phyloP scores from a whole-genome alignment of 2,888 invertebrate genomes.

The Quadriops clusia region DNA sequence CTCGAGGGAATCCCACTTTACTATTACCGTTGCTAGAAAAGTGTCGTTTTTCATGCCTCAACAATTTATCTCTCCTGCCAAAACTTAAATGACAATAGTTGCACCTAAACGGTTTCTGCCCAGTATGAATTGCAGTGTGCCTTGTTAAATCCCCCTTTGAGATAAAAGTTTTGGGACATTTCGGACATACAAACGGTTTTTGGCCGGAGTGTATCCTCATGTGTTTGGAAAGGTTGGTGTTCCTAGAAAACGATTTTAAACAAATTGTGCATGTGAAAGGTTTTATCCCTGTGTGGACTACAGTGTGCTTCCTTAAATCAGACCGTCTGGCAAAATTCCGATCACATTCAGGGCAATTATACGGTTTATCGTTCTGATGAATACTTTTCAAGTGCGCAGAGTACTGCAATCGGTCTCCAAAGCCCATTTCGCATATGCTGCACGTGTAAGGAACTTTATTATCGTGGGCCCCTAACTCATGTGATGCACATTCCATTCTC shows the following conservation, averaged over 20 bases:
- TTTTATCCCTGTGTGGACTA: constrained; percentile 65
- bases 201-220: constrained; percentile 59
- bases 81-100: constrained; percentile 54
- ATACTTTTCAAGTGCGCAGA: constrained; percentile 54
- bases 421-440: constrained; percentile 46
- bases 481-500: constrained; percentile 50
- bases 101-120: constrained; percentile 54
- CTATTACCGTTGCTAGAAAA: too few species aligned
- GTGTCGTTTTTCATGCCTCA: constrained; percentile 54
- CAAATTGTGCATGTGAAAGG: constrained; percentile 64
- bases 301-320: constrained; percentile 60
- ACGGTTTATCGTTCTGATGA: constrained; percentile 59
- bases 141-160: constrained; percentile 54
- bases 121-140: constrained; percentile 56
- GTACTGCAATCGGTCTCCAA: constrained; percentile 48
- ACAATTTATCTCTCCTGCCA: constrained; percentile 54
- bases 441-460: constrained; percentile 48
- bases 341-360: constrained; percentile 56
- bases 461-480: constrained; percentile 52
- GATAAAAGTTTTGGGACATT: constrained; percentile 62
- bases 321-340: constrained; percentile 59
- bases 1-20: constrained; percentile 37
- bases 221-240: constrained; percentile 66
- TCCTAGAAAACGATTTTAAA: constrained; percentile 62
- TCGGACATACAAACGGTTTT: constrained; percentile 59